phyloP scores from a whole-genome alignment of 2,113 vertebrate species.

The Echinops telfairi region DNA sequence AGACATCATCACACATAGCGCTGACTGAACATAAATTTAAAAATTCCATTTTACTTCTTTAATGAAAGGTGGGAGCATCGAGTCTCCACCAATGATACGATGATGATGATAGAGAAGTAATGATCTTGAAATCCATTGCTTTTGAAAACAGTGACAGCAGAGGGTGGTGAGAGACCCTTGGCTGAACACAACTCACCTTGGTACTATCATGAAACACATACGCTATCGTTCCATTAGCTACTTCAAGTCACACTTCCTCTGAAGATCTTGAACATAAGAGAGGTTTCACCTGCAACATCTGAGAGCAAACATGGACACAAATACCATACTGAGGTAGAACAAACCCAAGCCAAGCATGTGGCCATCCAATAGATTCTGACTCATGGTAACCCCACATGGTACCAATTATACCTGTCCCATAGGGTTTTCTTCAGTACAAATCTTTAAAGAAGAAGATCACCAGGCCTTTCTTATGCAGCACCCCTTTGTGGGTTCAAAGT shows the following conservation, averaged over 20 bases:
- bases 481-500: neutral
- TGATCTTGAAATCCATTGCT: constrained; percentile 7
- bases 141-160: neutral
- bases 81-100: neutral
- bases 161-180: neutral
- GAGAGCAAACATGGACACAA: neutral
- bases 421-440: neutral
- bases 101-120: neutral
- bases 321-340: neutral
- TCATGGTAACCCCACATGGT: neutral
- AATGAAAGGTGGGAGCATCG: neutral
- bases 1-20: neutral
- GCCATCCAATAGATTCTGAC: neutral
- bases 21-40: neutral
- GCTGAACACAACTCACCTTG: neutral
- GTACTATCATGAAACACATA: neutral
- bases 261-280: neutral
- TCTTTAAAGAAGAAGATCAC: neutral
- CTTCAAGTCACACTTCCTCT: constrained; percentile 1
- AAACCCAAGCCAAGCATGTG: neutral
- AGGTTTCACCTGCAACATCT: neutral
- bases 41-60: constrained; percentile 24
- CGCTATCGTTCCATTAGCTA: neutral
- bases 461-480: neutral
- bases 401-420: neutral